Percentiles rank a stretch among this genome's conserved stretches.
phyloP scores from a whole-genome alignment of 2,113 vertebrate genomes.

The Scartelaos histophorus region DNA sequence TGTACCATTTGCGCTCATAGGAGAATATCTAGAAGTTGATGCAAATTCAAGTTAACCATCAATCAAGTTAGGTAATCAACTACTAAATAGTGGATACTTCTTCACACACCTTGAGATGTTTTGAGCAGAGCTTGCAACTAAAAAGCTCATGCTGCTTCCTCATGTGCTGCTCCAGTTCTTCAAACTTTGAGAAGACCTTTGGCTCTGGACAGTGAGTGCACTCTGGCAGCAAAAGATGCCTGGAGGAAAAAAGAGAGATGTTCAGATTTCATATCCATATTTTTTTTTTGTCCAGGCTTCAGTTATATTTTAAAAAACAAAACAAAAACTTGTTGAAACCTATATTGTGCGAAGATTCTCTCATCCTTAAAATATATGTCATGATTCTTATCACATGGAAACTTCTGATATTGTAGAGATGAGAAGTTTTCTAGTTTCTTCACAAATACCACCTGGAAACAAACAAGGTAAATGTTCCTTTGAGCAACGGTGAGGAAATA shows the following conservation, averaged over 20 bases:
- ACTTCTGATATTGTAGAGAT: slow-evolving; percentile 78
- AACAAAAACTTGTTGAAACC: slow-evolving; percentile 66
- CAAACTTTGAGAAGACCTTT: slow-evolving; percentile 86
- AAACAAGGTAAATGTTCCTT: not conserved
- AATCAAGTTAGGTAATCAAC: not conserved
- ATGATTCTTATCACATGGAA: slow-evolving; percentile 88
- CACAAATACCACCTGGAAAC: slow-evolving; percentile 89
- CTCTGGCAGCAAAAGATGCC: slow-evolving; percentile 88
- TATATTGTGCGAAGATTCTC: slow-evolving; percentile 85
- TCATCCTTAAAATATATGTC: slow-evolving; percentile 89
- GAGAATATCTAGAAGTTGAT: slow-evolving; percentile 85
- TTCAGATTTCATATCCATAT: not conserved
- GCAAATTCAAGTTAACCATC: not conserved
- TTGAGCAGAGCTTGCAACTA: slow-evolving; percentile 93
- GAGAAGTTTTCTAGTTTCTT: slow-evolving; percentile 83
- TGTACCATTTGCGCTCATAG: slow-evolving; percentile 94
- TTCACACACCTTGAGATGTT: slow-evolving; percentile 87
- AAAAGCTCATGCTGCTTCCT: slow-evolving; percentile 95
- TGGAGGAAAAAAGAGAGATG: slow-evolving; percentile 52
- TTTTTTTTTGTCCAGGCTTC: not conserved
- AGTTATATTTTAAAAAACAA: not conserved
- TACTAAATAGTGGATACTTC: not conserved
- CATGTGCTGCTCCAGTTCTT: slow-evolving; percentile 97
- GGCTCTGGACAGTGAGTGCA: slow-evolving; percentile 85
- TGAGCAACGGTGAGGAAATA: not conserved